Percentiles rank a stretch among this genome's conserved stretches.
Evolutionary conservation across 2,888 invertebrate species (phyloP).

Genomic region (Napeogenes inachia): DNA sequence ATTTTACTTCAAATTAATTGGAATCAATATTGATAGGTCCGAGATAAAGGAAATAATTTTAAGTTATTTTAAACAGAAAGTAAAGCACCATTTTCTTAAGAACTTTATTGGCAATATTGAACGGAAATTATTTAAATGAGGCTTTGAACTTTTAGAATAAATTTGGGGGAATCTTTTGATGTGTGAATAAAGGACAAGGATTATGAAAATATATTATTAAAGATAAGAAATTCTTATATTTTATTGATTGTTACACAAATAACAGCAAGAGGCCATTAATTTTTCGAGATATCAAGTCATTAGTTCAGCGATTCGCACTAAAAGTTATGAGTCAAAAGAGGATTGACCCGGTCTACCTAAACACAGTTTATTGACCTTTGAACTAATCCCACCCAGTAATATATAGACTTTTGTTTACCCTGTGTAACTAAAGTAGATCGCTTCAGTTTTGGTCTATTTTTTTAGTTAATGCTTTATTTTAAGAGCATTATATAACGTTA

Average conservation of each 20-base stretch:
- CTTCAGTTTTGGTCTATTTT: too few relatives aligned
- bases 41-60: neutral
- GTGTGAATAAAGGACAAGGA: neutral
- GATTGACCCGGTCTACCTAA: slow-evolving; percentile 42
- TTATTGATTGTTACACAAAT: neutral
- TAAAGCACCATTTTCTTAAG: slow-evolving; percentile 2
- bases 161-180: slow-evolving; percentile 9
- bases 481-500: too few relatives aligned
- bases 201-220: too few relatives aligned
- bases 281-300: neutral
- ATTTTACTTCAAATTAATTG: neutral
- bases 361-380: slow-evolving; percentile 37
- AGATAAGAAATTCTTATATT: neutral
- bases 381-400: slow-evolving; percentile 16
- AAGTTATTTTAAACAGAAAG: neutral
- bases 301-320: slow-evolving; percentile 1
- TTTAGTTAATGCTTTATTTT: too few relatives aligned
- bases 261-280: neutral
- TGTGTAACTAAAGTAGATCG: too few relatives aligned
- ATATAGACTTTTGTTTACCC: slow-evolving; percentile 8
- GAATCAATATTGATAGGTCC: neutral
- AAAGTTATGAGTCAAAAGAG: slow-evolving; percentile 3
- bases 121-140: slow-evolving; percentile 6
- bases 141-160: slow-evolving; percentile 4
- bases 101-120: slow-evolving; percentile 8